A percentile compares a stretch with the other conserved stretches of the same genome.
Conservation (phyloP, 2,113 vertebrate genomes). For the Syrmaticus mikado region DNA sequence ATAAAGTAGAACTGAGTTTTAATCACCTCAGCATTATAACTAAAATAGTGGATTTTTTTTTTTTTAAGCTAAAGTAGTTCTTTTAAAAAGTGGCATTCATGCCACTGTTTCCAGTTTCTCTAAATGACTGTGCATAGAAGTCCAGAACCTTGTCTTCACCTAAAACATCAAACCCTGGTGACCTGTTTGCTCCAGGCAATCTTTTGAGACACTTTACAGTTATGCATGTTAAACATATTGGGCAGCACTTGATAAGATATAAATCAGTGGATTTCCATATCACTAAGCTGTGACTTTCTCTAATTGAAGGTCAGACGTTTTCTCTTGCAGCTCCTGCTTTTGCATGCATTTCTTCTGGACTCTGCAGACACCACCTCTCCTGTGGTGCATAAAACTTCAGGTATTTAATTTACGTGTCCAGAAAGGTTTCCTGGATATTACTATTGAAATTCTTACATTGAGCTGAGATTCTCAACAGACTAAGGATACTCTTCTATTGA, state of each 20-base stretch:
- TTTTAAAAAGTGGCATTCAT: background rate
- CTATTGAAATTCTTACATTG: background rate
- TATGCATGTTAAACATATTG: too few relatives aligned
- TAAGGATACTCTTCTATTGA: background rate
- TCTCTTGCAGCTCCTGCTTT: background rate
- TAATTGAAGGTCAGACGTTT: background rate
- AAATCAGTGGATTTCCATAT: fast-evolving
- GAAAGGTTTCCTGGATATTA: background rate
- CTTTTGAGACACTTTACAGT: too few relatives aligned
- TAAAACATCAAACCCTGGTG: background rate
- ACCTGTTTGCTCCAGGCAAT: fast-evolving
- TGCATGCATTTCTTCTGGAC: background rate
- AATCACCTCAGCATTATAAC: background rate
- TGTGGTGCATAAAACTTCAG: fast-evolving
- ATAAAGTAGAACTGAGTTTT: background rate
- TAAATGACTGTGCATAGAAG: background rate
- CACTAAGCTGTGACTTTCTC: background rate
- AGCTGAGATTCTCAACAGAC: background rate
- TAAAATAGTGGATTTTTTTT: background rate
- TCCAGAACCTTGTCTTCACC: background rate
- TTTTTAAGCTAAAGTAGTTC: background rate
- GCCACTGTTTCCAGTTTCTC: background rate
- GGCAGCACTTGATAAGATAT: background rate
- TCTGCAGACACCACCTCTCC: background rate
- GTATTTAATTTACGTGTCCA: background rate